These are phyloP conservation scores for Gasterosteus nipponicus DNA, from an alignment of 2,113 vertebrate species.

Conservation along the genomic window DNA sequence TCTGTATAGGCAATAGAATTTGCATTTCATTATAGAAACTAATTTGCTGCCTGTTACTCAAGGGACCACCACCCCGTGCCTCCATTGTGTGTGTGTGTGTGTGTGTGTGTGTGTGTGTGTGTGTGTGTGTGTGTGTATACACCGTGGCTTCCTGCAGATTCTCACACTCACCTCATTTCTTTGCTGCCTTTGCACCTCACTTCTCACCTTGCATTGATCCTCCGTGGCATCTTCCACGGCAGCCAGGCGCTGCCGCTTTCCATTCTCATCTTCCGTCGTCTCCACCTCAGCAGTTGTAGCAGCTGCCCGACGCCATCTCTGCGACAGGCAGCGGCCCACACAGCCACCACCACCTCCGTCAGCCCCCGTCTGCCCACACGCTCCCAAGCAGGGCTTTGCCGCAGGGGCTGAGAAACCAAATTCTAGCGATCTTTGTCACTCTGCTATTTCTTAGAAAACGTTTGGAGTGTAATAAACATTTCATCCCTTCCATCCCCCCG, in stretches of 20 bases:
- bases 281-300: conserved; percentile 33
- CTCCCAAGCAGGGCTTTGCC: conserved; percentile 37
- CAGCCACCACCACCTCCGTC: conserved; percentile 7
- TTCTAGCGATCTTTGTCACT: conserved; percentile 46
- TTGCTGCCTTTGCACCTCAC: conserved; percentile 3
- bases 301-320: conserved; percentile 31
- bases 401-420: conserved; percentile 30
- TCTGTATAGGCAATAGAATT: neutral
- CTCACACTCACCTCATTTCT: conserved; percentile 10
- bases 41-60: neutral
- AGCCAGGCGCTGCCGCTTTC: conserved; percentile 34
- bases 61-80: neutral
- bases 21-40: conserved; percentile 4
- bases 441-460: conserved; percentile 49
- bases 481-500: neutral
- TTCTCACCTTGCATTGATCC: conserved; percentile 2
- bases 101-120: neutral
- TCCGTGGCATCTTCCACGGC: conserved; percentile 9
- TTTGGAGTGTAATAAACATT: conserved; percentile 50
- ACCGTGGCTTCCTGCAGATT: conserved; percentile 8
- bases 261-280: conserved; percentile 29
- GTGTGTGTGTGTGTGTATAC: neutral
- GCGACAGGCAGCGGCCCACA: neutral
- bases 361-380: conserved; percentile 40
- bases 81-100: neutral